phyloP scores from a whole-genome alignment of 1,140 invertebrate genomes.

The Drosophila busckii region DNA sequence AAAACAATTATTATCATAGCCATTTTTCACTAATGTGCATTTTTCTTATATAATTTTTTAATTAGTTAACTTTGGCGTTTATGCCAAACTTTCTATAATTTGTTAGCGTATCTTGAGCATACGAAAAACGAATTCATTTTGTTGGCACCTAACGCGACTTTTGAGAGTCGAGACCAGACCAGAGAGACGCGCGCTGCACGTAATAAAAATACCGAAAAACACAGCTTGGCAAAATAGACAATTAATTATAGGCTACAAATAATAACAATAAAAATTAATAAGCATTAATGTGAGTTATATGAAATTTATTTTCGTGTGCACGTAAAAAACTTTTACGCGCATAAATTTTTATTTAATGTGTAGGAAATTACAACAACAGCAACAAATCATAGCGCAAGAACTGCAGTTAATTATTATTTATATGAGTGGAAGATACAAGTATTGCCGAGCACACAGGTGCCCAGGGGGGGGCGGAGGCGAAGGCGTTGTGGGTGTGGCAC shows the following conservation, averaged over 20 bases:
- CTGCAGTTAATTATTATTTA: conserved; percentile 42
- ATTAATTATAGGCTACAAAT: conserved; percentile 47
- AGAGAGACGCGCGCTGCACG: conserved; percentile 11
- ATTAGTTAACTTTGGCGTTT: no score
- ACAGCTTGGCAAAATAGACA: conserved; percentile 44
- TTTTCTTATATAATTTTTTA: no score
- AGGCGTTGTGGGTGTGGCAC: background rate
- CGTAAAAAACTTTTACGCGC: conserved; percentile 28
- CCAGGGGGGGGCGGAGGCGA: background rate
- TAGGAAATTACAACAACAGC: conserved; percentile 5
- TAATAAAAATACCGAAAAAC: conserved; percentile 41
- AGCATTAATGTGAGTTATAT: conserved; percentile 48
- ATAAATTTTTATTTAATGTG: conserved; percentile 33
- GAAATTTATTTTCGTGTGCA: conserved; percentile 38
- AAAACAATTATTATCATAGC: conserved; percentile 5
- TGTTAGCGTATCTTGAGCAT: no score
- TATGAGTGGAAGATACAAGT: conserved; percentile 5
- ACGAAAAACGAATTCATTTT: conserved; percentile 41
- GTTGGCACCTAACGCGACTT: conserved; percentile 32
- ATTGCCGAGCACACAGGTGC: conserved; percentile 18
- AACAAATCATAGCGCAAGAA: conserved; percentile 19
- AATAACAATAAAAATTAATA: conserved; percentile 50
- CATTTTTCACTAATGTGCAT: no score
- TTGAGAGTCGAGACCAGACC: background rate
- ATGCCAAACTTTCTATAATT: no score